Conservation (phyloP, 2,113 vertebrate species). For the Pedionomus torquatus region DNA sequence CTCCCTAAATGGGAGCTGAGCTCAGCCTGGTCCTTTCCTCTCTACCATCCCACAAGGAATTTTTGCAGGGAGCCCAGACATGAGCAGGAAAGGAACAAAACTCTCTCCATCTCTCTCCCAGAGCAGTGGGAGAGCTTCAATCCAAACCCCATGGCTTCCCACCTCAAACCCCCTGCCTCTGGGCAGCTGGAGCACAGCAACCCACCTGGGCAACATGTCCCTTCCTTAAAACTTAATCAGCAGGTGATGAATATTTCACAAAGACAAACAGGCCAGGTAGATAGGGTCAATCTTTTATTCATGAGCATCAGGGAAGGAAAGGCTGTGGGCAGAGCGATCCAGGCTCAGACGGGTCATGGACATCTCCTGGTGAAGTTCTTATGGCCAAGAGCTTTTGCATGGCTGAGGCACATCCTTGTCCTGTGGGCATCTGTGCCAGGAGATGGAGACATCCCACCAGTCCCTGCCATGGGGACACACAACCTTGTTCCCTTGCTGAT, state of each 20-base stretch:
- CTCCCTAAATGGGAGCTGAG: background rate
- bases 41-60: background rate
- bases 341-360: background rate
- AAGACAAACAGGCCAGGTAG: constrained; percentile 70
- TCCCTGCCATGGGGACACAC: background rate
- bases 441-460: background rate
- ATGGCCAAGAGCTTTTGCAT: background rate
- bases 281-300: constrained; percentile 50
- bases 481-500: background rate
- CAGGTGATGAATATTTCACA: constrained; percentile 55
- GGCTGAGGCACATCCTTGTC: background rate
- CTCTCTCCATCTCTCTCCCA: background rate
- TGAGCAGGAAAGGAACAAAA: background rate
- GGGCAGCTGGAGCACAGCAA: background rate
- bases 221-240: constrained; percentile 72
- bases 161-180: fast-evolving
- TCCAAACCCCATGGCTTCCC: fast-evolving
- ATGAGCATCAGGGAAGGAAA: background rate
- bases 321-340: background rate
- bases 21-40: background rate
- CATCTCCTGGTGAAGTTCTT: background rate
- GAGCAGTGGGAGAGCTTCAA: background rate
- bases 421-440: background rate
- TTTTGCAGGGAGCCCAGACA: background rate
- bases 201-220: background rate